Evolutionary conservation across 2,113 vertebrate species (phyloP).

Genomic region (Elanoides forficatus): DNA sequence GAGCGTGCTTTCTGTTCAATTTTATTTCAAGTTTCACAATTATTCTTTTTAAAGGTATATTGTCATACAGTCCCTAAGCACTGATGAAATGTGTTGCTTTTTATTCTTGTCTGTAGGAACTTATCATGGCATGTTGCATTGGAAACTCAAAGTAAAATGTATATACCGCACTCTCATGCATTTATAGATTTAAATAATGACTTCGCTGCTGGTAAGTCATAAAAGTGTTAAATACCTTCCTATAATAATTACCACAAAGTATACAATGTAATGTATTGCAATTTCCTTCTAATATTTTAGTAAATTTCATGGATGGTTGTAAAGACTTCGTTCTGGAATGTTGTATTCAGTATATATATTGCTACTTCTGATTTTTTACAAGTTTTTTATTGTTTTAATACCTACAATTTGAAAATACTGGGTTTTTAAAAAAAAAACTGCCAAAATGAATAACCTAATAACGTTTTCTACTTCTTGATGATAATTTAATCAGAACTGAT

Average conservation of each 20-base stretch:
- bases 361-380: not conserved
- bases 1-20: not conserved
- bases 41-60: not conserved
- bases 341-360: not conserved
- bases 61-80: not conserved
- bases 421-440: not conserved
- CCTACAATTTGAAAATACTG: not conserved
- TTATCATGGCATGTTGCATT: slow-evolving; percentile 75
- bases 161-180: slow-evolving; percentile 88
- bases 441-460: not conserved
- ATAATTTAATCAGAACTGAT: not conserved
- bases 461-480: not conserved
- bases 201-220: slow-evolving; percentile 91
- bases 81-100: not conserved
- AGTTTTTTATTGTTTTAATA: not conserved
- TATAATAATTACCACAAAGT: not conserved
- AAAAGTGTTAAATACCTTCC: not conserved
- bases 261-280: not conserved
- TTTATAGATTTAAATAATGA: slow-evolving; percentile 94
- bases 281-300: not conserved
- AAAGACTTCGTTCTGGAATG: not conserved
- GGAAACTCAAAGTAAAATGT: slow-evolving; percentile 69
- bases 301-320: not conserved
- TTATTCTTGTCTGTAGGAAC: slow-evolving; percentile 68
- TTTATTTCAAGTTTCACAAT: not conserved